Conservation (phyloP, 2,888 invertebrate species). For the Teleogryllus oceanicus region DNA sequence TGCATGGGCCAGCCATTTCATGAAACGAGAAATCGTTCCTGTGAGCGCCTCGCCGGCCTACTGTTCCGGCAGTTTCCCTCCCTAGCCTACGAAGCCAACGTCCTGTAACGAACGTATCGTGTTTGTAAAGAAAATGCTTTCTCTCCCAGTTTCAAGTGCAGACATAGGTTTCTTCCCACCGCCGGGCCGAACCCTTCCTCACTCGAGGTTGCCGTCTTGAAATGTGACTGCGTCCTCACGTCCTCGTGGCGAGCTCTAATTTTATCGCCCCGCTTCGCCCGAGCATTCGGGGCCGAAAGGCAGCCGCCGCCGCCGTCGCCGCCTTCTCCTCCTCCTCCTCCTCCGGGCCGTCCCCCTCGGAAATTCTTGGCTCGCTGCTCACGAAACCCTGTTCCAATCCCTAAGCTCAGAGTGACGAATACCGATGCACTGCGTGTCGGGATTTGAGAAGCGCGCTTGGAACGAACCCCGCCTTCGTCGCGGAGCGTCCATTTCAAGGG, state of each 20-base stretch:
- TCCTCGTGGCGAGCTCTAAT: background rate
- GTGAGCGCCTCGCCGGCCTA: no score
- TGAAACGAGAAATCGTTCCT: no score
- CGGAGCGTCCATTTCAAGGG: no score
- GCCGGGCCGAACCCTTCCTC: background rate
- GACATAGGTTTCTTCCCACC: background rate
- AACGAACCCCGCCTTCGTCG: no score
- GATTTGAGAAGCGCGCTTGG: no score
- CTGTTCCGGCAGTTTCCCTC: slow-evolving; percentile 7
- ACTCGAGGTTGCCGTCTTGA: background rate
- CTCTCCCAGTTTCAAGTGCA: background rate
- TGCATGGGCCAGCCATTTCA: no score
- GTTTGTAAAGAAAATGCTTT: slow-evolving; percentile 11
- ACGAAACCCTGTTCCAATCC: background rate
- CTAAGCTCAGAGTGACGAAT: no score
- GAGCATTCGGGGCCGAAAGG: background rate
- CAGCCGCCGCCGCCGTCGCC: background rate
- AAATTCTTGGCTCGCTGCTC: background rate
- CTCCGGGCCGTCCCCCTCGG: background rate
- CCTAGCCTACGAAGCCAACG: background rate
- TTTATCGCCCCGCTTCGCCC: background rate
- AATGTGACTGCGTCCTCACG: background rate
- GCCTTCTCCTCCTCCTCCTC: no score
- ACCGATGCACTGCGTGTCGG: no score
- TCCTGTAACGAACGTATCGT: background rate